Base-by-base conservation (phyloP, 2,888 invertebrate genomes). In the Eupelmus urozonus region DNA sequence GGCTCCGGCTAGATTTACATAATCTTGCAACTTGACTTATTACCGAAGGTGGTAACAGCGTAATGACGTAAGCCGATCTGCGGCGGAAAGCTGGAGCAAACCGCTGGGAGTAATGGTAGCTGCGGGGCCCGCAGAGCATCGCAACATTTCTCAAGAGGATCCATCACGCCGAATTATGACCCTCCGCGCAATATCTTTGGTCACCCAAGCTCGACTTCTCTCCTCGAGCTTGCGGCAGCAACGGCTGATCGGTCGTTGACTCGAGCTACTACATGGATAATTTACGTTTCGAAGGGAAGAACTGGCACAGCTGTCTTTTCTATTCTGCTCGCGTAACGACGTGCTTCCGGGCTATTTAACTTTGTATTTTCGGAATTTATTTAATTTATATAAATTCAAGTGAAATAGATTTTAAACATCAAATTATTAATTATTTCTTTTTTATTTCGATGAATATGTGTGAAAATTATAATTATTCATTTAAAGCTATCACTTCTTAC, bases 41-140 rank as follows among this genome's bases (percentile, higher is more conserved):
- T 11, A 67, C 20, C 59, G 55, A 72, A 59, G 72, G 57, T 51
- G 34, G 63, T 13, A 49, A 59, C 25, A 27, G 45, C 62, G 25
- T 67, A 78, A 75, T 75, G 74, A 78, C 70, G 57, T 75, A 74
- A 75, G 78, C 75, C 70, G 75, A 79, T 79, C 78, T 75, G 55
- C 27, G 78, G 53, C 4, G 65, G 34, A 77, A 71, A 72, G 62
- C 65, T 66, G 9, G 34, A 34, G 34, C 18, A 34, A 65, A 65
- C 60, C 57, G 5, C 59, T 16, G 63, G 20, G 53, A 42, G 55
- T 60, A 72, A 77, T 77, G 62, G 60, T n/a, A n/a, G n/a, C n/a
- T 5, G 34, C 34, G 34, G 34, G 3, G 9, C 9, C 3, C 18
- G 55, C 53, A 34, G 40, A 34, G 25, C 51, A 53, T 53, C 25